Percentiles rank a stretch among this genome's conserved stretches.
phyloP scores from a whole-genome alignment of 2,888 invertebrate species.

The Ochropleura plecta region DNA sequence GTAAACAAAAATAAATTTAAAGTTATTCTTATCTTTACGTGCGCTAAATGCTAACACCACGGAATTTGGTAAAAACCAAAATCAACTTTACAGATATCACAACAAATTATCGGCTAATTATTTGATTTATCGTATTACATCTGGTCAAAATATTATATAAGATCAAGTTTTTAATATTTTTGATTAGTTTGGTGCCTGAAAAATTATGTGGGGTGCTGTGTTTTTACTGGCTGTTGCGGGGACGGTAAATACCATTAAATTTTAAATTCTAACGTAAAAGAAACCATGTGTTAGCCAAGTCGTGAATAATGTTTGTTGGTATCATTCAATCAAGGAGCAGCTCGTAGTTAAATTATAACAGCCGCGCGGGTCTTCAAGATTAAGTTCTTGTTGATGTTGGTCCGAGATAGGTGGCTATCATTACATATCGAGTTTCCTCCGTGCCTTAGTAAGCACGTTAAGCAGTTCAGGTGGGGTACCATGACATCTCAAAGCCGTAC shows the following conservation, averaged over 20 bases:
- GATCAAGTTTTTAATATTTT: slow-evolving; percentile 2
- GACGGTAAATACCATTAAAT: slow-evolving; percentile 62
- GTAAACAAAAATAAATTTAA: too few relatives aligned
- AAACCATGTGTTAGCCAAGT: not conserved
- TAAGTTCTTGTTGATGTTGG: too few relatives aligned
- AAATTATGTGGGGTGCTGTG: slow-evolving; percentile 61
- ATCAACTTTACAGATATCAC: slow-evolving; percentile 18
- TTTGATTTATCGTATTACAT: slow-evolving; percentile 24
- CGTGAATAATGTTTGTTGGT: not conserved
- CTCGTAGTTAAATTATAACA: too few relatives aligned
- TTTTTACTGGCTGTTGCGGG: slow-evolving; percentile 64
- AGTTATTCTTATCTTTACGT: not conserved
- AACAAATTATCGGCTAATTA: slow-evolving; percentile 31
- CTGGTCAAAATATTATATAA: slow-evolving; percentile 18
- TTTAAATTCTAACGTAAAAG: not conserved
- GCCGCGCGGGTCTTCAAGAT: too few relatives aligned
- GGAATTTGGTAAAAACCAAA: slow-evolving; percentile 3
- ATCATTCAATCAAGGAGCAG: not conserved
- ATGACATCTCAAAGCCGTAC: too few relatives aligned
- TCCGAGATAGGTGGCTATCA: too few relatives aligned
- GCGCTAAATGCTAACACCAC: not conserved
- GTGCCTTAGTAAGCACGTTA: too few relatives aligned
- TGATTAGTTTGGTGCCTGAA: slow-evolving; percentile 40
- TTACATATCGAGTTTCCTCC: too few relatives aligned
- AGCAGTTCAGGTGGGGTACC: too few relatives aligned